Conservation (phyloP, 2,113 vertebrate genomes). For the Mesocricetus auratus region DNA sequence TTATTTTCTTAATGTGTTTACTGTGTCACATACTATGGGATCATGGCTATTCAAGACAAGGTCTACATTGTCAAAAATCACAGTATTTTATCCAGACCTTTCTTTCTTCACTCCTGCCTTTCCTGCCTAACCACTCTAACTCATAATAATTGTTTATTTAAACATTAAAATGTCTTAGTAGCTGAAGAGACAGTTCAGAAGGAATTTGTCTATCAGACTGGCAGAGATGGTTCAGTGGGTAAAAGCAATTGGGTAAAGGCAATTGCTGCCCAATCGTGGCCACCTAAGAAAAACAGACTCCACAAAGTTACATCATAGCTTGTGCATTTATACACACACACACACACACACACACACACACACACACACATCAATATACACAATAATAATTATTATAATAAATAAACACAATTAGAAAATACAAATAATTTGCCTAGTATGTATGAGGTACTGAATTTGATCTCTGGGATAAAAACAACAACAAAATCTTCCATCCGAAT, state of each 20-base stretch:
- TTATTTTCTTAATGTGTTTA: constrained; percentile 5
- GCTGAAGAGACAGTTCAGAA: neutral
- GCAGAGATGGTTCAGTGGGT: no score
- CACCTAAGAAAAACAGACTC: neutral
- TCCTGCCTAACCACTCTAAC: neutral
- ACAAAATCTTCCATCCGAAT: neutral
- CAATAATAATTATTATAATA: neutral
- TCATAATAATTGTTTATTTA: neutral
- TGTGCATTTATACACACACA: neutral
- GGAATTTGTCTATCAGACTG: neutral
- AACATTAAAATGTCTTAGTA: neutral
- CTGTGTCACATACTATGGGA: neutral
- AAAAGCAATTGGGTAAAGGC: neutral
- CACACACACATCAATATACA: neutral
- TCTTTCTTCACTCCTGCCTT: neutral
- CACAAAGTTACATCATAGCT: no score
- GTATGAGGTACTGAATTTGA: no score
- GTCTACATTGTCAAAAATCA: neutral
- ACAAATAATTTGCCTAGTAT: neutral
- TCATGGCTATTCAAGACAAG: constrained; percentile 13
- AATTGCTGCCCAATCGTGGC: neutral
- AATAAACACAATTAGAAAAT: neutral
- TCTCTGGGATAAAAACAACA: neutral
- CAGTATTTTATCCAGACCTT: neutral
- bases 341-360: no score